Conservation (phyloP, 1,140 invertebrate genomes). For the Manduca sexta region DNA sequence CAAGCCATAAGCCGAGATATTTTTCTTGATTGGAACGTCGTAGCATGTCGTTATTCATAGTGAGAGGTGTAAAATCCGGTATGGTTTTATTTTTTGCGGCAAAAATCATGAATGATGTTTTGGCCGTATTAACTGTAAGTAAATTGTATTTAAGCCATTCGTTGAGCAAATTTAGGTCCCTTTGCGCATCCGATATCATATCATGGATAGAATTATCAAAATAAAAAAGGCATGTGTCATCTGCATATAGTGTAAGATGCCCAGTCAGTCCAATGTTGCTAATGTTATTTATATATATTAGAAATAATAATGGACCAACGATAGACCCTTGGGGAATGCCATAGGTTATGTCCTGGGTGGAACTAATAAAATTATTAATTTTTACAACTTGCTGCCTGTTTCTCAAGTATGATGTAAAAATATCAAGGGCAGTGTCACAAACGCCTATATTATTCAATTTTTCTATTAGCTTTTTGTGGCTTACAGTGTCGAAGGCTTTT, state of each 20-base stretch:
- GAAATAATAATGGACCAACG: conserved; percentile 16
- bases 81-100: no score
- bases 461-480: not conserved
- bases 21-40: no score
- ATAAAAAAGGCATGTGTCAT: conserved; percentile 1
- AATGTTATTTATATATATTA: conserved; percentile 20
- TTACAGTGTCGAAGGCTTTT: conserved; percentile 7
- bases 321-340: conserved; percentile 20
- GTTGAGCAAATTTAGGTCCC: not conserved
- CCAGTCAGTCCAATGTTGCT: not conserved
- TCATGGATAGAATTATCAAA: not conserved
- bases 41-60: no score
- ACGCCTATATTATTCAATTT: not conserved
- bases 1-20: no score
- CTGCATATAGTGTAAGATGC: conserved; percentile 1
- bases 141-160: conserved; percentile 15
- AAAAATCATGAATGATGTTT: no score
- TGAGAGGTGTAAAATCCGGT: no score
- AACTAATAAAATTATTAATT: not conserved
- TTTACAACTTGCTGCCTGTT: not conserved
- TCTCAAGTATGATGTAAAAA: not conserved
- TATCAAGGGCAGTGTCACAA: not conserved
- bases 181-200: not conserved
- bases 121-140: conserved; percentile 18
- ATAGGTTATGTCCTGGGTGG: conserved; percentile 6